Evolutionary conservation across 2,888 invertebrate species (phyloP).

Genomic region (Scrobipalpa costella): DNA sequence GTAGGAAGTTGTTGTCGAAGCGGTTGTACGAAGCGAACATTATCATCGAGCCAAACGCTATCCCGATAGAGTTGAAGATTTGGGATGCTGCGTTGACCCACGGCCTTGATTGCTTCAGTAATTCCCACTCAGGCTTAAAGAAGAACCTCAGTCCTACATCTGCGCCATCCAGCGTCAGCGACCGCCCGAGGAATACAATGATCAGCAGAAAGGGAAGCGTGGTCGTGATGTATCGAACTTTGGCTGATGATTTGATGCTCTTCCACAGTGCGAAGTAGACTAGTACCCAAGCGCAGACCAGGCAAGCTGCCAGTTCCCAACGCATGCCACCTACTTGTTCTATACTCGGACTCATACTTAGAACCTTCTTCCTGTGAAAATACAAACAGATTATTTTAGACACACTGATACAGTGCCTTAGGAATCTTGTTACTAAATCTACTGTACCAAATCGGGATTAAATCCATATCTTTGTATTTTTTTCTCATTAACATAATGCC

Average conservation of each 20-base stretch:
- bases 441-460: too few relatives aligned
- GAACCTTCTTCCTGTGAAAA: slow-evolving; percentile 88
- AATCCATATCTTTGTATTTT: too few relatives aligned
- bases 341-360: slow-evolving; percentile 91
- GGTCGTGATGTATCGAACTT: slow-evolving; percentile 95
- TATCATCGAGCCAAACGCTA: slow-evolving; percentile 94
- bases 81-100: slow-evolving; percentile 96
- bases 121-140: slow-evolving; percentile 92
- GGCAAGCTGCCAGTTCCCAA: slow-evolving; percentile 94
- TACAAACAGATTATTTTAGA: neutral
- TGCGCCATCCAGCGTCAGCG: slow-evolving; percentile 95
- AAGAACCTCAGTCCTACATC: slow-evolving; percentile 92
- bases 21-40: slow-evolving; percentile 96
- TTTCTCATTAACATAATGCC: too few relatives aligned
- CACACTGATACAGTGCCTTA: neutral
- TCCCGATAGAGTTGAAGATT: slow-evolving; percentile 96
- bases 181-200: slow-evolving; percentile 91
- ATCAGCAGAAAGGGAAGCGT: slow-evolving; percentile 95
- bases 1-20: slow-evolving; percentile 93
- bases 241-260: slow-evolving; percentile 96
- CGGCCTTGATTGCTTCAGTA: slow-evolving; percentile 91
- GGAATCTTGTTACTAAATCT: neutral
- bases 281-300: slow-evolving; percentile 95
- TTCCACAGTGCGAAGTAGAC: slow-evolving; percentile 98
- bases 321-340: slow-evolving; percentile 90